These are phyloP conservation scores for Hipparchia sbordonii DNA, from an alignment of 2,888 invertebrate genomes.

Conservation along the genomic window DNA sequence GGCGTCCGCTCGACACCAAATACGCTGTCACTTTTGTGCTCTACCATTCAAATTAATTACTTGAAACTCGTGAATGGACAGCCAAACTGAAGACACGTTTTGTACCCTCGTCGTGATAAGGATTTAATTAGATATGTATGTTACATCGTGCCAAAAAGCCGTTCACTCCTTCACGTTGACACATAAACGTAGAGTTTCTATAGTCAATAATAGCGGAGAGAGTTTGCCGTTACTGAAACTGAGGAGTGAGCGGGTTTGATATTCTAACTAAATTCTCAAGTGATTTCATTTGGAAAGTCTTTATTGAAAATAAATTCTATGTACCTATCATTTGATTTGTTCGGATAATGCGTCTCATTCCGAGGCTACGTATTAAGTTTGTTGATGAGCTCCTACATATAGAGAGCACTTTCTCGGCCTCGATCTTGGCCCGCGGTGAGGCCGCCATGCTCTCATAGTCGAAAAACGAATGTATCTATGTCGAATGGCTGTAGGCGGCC, in stretches of 20 bases:
- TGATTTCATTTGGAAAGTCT: conserved; percentile 14
- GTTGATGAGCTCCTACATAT: conserved; percentile 42
- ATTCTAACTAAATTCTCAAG: conserved; percentile 20
- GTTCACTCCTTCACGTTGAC: conserved; percentile 47
- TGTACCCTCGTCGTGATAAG: conserved; percentile 57
- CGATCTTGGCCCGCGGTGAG: conserved; percentile 72
- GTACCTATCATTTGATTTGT: conserved; percentile 20
- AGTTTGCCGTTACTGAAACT: conserved; percentile 55
- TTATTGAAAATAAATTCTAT: conserved; percentile 5
- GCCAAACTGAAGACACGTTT: conserved; percentile 55
- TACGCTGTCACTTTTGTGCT: conserved; percentile 67
- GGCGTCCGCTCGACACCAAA: conserved; percentile 60
- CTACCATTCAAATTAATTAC: conserved; percentile 71
- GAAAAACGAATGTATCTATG: conserved; percentile 80
- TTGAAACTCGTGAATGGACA: conserved; percentile 67
- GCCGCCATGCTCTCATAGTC: conserved; percentile 74
- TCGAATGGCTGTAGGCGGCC: conserved; percentile 81
- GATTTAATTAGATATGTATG: conserved; percentile 61
- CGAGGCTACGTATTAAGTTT: conserved; percentile 17
- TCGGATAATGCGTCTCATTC: conserved; percentile 20
- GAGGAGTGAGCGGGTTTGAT: conserved; percentile 40
- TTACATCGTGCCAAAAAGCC: conserved; percentile 48
- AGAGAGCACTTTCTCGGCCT: conserved; percentile 74
- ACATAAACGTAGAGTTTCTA: conserved; percentile 48
- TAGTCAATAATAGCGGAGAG: conserved; percentile 54